phyloP scores from a whole-genome alignment of 2,888 invertebrate species.

The Drosophila hamatofila region DNA sequence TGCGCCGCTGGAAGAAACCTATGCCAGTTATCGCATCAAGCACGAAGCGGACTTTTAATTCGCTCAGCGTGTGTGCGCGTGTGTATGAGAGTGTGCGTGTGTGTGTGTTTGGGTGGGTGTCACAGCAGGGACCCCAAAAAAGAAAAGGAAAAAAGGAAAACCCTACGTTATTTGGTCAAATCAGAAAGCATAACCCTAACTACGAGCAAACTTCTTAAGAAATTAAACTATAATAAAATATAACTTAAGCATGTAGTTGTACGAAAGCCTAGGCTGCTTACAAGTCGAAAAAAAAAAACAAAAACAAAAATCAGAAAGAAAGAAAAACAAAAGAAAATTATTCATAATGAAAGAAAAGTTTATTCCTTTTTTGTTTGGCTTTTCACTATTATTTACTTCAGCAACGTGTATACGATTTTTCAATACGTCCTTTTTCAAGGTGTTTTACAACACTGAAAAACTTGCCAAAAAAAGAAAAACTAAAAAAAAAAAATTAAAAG shows the following conservation, averaged over 20 bases:
- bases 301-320: conserved; percentile 15
- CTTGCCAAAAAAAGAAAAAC: conserved; percentile 70
- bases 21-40: conserved; percentile 83
- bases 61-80: conserved; percentile 11
- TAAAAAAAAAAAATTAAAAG: conserved; percentile 50
- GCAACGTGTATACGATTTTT: conserved; percentile 79
- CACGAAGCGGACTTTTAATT: conserved; percentile 83
- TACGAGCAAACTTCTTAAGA: conserved; percentile 42
- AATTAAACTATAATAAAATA: conserved; percentile 49
- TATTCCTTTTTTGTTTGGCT: conserved; percentile 49
- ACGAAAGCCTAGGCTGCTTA: conserved; percentile 72
- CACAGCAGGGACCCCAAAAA: conserved; percentile 9
- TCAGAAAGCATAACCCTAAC: conserved; percentile 25
- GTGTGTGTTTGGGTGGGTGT: conserved; percentile 19
- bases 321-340: conserved; percentile 12
- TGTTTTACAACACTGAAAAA: conserved; percentile 70
- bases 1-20: conserved; percentile 83
- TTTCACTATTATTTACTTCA: conserved; percentile 60
- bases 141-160: background rate
- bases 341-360: conserved; percentile 41
- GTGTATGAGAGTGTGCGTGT: conserved; percentile 18
- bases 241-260: conserved; percentile 60
- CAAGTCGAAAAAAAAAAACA: conserved; percentile 29
- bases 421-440: conserved; percentile 76
- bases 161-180: conserved; percentile 27